These are phyloP conservation scores for Cyphomyrmex costatus DNA, from an alignment of 1,140 invertebrate species.

Conservation along the genomic window DNA sequence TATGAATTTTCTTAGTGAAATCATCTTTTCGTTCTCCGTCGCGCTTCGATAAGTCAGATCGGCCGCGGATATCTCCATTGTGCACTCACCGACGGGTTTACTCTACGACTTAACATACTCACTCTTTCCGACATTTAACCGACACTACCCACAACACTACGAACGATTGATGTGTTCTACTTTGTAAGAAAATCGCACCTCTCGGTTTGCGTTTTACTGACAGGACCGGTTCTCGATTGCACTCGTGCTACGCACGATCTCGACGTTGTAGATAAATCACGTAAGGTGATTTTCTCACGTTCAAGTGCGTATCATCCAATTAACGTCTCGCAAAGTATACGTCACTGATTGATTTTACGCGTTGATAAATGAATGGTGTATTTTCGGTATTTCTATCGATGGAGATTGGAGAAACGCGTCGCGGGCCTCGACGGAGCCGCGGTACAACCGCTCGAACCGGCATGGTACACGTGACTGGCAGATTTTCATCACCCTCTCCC, in stretches of 20 bases:
- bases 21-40: neutral
- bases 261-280: neutral
- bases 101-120: conserved; percentile 25
- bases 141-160: conserved; percentile 32
- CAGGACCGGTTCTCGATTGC: conserved; percentile 7
- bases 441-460: conserved; percentile 65
- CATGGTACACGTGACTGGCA: conserved; percentile 79
- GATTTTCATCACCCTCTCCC: conserved; percentile 79
- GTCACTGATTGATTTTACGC: neutral
- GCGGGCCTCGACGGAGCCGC: conserved; percentile 7
- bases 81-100: neutral
- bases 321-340: neutral
- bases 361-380: neutral
- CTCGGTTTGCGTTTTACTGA: neutral
- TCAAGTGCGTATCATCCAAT: neutral
- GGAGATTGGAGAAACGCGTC: conserved; percentile 1
- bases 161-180: conserved; percentile 1
- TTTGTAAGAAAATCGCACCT: neutral
- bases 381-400: conserved; percentile 19
- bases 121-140: conserved; percentile 36
- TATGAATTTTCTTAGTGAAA: neutral
- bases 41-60: conserved; percentile 15
- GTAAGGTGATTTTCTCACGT: conserved; percentile 18
- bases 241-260: neutral
- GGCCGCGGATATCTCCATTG: neutral